A percentile compares a stretch with the other conserved stretches of the same genome.
These are phyloP conservation scores for Zaprionus gabonicus DNA, from an alignment of 1,140 invertebrate species.

Conservation along the genomic window DNA sequence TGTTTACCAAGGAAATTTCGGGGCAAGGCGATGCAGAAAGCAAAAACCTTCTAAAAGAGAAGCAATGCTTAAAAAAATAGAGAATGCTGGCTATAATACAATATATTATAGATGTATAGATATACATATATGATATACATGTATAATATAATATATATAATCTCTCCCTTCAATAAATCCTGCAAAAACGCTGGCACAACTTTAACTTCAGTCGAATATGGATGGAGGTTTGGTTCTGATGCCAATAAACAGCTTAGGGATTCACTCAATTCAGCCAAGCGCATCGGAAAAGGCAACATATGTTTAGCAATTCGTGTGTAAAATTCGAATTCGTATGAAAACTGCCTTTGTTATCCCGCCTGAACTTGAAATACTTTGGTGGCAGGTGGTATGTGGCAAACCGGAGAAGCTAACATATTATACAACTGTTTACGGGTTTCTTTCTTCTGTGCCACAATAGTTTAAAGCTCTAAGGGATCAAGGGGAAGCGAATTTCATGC, in stretches of 20 bases:
- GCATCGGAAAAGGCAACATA: constrained; percentile 49
- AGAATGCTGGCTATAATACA: background rate
- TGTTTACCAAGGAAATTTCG: background rate
- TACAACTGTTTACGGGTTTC: background rate
- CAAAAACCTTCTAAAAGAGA: background rate
- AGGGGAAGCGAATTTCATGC: background rate
- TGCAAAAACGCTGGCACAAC: background rate
- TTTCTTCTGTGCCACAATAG: background rate
- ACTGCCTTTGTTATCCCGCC: constrained; percentile 19
- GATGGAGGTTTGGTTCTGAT: background rate
- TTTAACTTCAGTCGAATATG: background rate
- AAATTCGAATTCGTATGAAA: constrained; percentile 35
- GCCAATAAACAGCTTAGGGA: constrained; percentile 47
- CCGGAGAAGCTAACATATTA: background rate
- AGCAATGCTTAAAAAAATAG: background rate
- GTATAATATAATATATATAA: no score
- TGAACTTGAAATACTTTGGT: constrained; percentile 8
- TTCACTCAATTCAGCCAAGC: constrained; percentile 50
- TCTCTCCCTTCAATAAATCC: background rate
- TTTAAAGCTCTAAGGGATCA: background rate
- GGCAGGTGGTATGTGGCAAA: background rate
- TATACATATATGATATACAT: no score
- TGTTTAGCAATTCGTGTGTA: constrained; percentile 69
- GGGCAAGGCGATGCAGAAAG: background rate
- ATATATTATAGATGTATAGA: background rate